Conservation (phyloP, 2,797 vertebrate genomes). For the Neosilurus hyrtlii region DNA sequence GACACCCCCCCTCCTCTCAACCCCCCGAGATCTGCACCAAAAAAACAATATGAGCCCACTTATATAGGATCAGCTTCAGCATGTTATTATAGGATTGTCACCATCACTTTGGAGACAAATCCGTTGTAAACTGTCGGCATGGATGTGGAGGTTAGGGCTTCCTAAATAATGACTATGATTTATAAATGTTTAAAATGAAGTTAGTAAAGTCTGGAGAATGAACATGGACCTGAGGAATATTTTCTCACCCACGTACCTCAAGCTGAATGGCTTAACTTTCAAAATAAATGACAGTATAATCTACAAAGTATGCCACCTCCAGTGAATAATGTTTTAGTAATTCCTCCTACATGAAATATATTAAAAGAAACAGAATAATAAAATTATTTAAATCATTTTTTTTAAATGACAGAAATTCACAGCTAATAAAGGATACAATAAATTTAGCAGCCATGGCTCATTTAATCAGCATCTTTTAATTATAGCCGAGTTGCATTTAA, state of each 20-base stretch:
- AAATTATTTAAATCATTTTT: neutral
- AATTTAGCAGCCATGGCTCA: neutral
- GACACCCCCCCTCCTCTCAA: slow-evolving; percentile 1
- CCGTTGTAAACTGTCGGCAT: neutral
- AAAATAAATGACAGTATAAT: neutral
- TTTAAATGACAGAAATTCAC: neutral
- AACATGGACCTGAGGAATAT: neutral
- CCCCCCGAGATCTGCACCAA: slow-evolving; percentile 50
- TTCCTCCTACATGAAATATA: neutral
- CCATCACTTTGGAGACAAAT: slow-evolving; percentile 4
- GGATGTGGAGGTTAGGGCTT: neutral
- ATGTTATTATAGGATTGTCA: slow-evolving; percentile 8
- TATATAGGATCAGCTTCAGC: slow-evolving; percentile 9
- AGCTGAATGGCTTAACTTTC: neutral
- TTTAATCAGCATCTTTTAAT: neutral
- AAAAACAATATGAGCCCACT: slow-evolving; percentile 51
- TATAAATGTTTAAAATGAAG: neutral
- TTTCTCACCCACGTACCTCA: neutral
- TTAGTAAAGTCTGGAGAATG: neutral
- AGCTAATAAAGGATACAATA: neutral
- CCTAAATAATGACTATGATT: neutral
- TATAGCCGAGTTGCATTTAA: neutral
- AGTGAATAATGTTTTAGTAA: neutral
- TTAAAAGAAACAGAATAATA: neutral
- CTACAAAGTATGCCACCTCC: neutral